Evolutionary conservation across 2,113 vertebrate species (phyloP).

Genomic region (Thomomys bottae): DNA sequence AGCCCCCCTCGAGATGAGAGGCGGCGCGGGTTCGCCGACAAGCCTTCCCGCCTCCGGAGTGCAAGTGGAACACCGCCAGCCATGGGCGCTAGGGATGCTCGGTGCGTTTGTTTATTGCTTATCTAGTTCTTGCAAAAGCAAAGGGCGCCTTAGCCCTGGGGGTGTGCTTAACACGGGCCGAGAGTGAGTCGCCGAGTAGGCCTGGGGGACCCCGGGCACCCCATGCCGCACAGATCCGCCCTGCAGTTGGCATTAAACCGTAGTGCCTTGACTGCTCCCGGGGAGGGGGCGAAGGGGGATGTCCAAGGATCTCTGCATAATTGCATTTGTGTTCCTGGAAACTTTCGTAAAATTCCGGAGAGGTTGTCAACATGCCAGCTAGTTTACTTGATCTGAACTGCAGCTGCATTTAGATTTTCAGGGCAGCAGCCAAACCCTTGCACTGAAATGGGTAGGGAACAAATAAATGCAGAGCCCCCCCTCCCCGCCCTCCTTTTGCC

Average conservation of each 20-base stretch:
- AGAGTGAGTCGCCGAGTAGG: neutral
- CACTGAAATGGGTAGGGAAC: too few relatives aligned
- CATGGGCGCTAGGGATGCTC: neutral
- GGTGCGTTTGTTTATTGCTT: too few relatives aligned
- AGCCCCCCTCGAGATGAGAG: too few relatives aligned
- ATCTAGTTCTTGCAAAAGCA: neutral
- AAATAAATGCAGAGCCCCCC: too few relatives aligned
- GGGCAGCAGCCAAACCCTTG: accelerated
- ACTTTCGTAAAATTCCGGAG: neutral
- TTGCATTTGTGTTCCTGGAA: neutral
- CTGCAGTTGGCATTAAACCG: too few relatives aligned
- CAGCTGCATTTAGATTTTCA: neutral
- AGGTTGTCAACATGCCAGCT: neutral
- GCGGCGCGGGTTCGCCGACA: neutral
- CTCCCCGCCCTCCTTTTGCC: too few relatives aligned
- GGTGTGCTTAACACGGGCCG: accelerated
- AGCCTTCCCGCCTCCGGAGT: neutral
- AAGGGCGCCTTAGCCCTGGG: neutral
- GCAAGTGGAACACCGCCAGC: neutral
- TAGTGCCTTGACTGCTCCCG: too few relatives aligned
- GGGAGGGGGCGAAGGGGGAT: too few relatives aligned
- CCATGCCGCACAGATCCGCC: too few relatives aligned
- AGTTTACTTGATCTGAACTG: neutral
- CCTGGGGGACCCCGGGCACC: too few relatives aligned
- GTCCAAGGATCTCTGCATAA: neutral